phyloP scores from a whole-genome alignment of 2,888 invertebrate genomes.

The Synanthedon myopaeformis region DNA sequence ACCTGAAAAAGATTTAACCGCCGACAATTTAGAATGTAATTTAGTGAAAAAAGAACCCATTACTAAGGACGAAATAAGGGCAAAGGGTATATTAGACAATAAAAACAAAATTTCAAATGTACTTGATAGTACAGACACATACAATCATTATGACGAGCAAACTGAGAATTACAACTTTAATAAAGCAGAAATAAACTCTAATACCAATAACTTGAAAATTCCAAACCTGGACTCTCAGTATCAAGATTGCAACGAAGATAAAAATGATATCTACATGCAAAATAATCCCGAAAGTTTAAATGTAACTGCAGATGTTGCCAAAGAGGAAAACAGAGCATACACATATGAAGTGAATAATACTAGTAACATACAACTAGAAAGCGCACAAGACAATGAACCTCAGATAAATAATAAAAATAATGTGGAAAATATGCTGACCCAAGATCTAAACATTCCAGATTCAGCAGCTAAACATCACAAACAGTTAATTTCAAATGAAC shows the following conservation, averaged over 20 bases:
- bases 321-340: too few relatives aligned
- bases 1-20: constrained; percentile 17
- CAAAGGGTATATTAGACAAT: background rate
- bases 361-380: too few relatives aligned
- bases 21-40: background rate
- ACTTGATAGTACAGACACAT: background rate
- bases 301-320: too few relatives aligned
- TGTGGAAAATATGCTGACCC: too few relatives aligned
- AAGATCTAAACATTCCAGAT: too few relatives aligned
- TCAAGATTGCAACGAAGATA: background rate
- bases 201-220: background rate
- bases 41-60: background rate
- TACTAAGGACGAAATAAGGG: background rate
- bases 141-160: background rate
- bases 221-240: background rate
- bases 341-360: too few relatives aligned
- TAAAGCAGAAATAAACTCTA: background rate
- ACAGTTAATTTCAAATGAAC: too few relatives aligned
- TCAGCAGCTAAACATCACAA: too few relatives aligned
- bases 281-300: background rate
- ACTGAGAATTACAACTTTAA: background rate
- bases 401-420: too few relatives aligned
- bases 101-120: background rate
- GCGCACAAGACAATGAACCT: too few relatives aligned
- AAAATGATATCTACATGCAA: background rate